Base-by-base conservation (phyloP, 2,113 vertebrate genomes). In the Eublepharis macularius region DNA sequence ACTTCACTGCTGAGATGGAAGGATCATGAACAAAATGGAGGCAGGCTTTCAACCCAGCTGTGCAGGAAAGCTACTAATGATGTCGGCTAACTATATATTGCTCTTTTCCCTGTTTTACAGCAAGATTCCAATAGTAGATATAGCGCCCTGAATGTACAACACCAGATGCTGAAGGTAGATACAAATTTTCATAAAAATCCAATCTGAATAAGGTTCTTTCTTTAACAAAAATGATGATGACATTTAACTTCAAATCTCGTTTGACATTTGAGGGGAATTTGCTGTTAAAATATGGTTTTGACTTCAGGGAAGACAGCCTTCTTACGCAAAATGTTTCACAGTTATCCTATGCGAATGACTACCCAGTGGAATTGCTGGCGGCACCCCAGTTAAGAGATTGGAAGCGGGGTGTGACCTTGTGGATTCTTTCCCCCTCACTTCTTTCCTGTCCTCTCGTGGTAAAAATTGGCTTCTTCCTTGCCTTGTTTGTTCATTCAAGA, bases 91-190 rank as follows among this genome's bases (percentile, higher is more conserved):
- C 70, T 88, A 76, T 70, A 87, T 87, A 3, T 34, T 3, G 63
- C 65, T 68, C 66, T 86, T 94, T 90, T 85, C 29, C 60, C 8
- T 3, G 29, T 92, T 91, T 96, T 94, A 86, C 96, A 99, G 99
- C 98, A 99, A 97, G 98, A 99, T 91, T 95, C 97, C 51, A 96
- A 95, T 86, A 96, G 95, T 96, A 97, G 96, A 83, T 97, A 98
- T 81, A 98, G 96, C 4, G 97, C 98, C 0, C 87, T 99, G 91
- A 98, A 98, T 19, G 96, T 98, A 14, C 99, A 99, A 26, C 98
- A 99, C 94, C 98, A 99, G 94, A 98, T 99, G 97, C 82, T 99
- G 76, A 99, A 99, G 97, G 99, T 99, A 89, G 83, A 96, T 96
- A 32, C 32, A 11, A 39, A 7, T 79, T 43, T 21, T 39, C 21